phyloP scores from a whole-genome alignment of 2,113 vertebrate genomes.

The Globicephala melas region DNA sequence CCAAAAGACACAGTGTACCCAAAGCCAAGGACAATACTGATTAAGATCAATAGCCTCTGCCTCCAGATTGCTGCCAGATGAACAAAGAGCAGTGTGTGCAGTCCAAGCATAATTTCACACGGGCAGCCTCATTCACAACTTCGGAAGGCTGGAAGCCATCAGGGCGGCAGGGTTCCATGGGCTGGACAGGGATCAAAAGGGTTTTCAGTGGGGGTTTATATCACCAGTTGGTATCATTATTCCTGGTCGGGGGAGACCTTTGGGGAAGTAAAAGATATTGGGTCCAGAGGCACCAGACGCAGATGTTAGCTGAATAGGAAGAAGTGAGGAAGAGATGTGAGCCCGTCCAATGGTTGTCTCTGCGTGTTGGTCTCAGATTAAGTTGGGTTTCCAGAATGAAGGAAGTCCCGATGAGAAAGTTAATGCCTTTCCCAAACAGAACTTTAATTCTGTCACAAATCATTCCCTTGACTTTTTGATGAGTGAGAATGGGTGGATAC shows the following conservation, averaged over 20 bases:
- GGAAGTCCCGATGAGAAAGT: not conserved
- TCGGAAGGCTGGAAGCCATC: conserved; percentile 73
- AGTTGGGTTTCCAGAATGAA: conserved; percentile 1
- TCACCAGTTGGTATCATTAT: conserved; percentile 75
- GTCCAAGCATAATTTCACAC: conserved; percentile 82
- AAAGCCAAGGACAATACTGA: conserved; percentile 81
- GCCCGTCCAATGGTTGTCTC: not conserved
- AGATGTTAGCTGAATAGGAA: not conserved
- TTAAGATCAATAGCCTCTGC: conserved; percentile 81
- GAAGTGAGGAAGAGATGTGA: not conserved
- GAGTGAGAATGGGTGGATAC: not conserved
- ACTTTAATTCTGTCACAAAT: not conserved
- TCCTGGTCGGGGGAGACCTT: conserved; percentile 65
- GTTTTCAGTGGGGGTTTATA: conserved; percentile 69
- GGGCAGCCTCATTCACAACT: conserved; percentile 81
- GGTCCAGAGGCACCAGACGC: conserved; percentile 8
- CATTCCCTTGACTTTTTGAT: conserved; percentile 36
- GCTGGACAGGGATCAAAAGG: conserved; percentile 82
- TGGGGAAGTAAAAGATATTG: conserved; percentile 45
- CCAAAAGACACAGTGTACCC: conserved; percentile 76
- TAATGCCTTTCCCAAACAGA: conserved; percentile 44
- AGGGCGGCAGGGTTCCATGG: conserved; percentile 67
- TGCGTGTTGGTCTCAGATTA: not conserved
- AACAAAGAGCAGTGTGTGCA: conserved; percentile 82
- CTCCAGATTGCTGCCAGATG: conserved; percentile 82